Evolutionary conservation across 2,113 vertebrate genomes (phyloP).

Genomic region (Pantherophis guttatus): DNA sequence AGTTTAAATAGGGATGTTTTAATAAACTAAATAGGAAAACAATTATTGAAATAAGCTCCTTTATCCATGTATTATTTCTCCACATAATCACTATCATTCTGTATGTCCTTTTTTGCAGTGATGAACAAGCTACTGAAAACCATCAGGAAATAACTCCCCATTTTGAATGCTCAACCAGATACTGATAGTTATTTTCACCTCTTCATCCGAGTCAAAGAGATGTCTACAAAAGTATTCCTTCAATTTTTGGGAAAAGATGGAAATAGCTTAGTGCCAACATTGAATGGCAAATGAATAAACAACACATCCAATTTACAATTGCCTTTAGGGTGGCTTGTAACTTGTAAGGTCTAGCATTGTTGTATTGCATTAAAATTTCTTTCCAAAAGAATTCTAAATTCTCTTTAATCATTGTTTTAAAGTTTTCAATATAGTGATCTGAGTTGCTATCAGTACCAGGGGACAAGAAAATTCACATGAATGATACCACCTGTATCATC

Average conservation of each 20-base stretch:
- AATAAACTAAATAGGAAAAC: background rate
- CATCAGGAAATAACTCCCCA: background rate
- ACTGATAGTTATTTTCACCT: background rate
- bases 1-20: background rate
- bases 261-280: background rate
- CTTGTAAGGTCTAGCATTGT: background rate
- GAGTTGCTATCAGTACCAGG: background rate
- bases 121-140: background rate
- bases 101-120: background rate
- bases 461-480: background rate
- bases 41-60: background rate
- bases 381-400: background rate
- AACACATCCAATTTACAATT: background rate
- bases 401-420: background rate
- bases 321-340: background rate
- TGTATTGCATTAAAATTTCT: background rate
- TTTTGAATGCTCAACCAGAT: background rate
- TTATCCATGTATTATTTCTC: background rate
- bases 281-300: background rate
- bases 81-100: background rate
- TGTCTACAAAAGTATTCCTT: background rate
- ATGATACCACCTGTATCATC: background rate
- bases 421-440: background rate
- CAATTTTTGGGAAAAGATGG: background rate
- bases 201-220: background rate